phyloP scores from a whole-genome alignment of 2,113 vertebrate species.

The Agelaius tricolor region DNA sequence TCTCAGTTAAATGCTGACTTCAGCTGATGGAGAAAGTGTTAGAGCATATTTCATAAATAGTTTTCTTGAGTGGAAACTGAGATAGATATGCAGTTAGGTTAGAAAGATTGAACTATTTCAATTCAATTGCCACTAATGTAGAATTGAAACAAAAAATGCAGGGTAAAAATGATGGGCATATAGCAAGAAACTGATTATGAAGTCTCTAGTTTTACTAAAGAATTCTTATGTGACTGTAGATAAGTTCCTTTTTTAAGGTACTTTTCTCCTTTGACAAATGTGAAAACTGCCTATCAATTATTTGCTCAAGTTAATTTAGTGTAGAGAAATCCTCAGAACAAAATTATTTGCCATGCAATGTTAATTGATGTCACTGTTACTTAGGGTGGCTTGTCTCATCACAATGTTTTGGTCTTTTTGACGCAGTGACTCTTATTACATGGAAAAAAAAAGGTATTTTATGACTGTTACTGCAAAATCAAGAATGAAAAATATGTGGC shows the following conservation, averaged over 20 bases:
- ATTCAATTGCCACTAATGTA: neutral
- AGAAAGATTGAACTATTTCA: neutral
- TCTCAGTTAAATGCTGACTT: neutral
- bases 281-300: neutral
- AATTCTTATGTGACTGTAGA: neutral
- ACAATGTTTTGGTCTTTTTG: neutral
- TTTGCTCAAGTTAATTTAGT: neutral
- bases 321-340: neutral
- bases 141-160: neutral
- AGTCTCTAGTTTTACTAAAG: neutral
- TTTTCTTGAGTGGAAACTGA: neutral
- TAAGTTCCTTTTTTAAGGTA: neutral
- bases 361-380: neutral
- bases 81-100: neutral
- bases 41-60: neutral
- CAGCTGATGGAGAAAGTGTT: neutral
- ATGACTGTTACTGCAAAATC: neutral
- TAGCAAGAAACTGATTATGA: neutral
- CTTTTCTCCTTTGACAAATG: neutral
- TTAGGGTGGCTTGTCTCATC: fast-evolving
- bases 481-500: neutral
- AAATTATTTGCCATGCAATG: neutral
- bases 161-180: neutral
- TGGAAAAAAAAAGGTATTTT: neutral
- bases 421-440: neutral